phyloP scores from a whole-genome alignment of 2,113 vertebrate genomes.

The Hepsetus odoe region DNA sequence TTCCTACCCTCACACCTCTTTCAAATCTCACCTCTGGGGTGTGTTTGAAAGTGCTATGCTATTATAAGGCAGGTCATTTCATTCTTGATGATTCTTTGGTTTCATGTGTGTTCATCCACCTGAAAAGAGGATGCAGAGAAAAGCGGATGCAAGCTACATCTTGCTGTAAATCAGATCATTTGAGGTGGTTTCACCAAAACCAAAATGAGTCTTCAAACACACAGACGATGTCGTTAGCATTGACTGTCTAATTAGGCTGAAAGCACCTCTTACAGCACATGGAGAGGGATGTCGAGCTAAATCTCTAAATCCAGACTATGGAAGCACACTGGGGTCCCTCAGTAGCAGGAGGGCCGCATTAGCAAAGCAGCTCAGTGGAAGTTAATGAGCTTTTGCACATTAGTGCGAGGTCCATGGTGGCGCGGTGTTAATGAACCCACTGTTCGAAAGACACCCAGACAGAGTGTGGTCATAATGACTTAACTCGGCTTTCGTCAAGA shows the following conservation, averaged over 20 bases:
- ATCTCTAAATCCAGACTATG: background rate
- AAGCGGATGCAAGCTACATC: background rate
- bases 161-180: background rate
- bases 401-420: background rate
- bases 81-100: no score
- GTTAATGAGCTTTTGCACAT: constrained; percentile 14
- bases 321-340: background rate
- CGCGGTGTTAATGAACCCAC: background rate
- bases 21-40: no score
- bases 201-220: background rate
- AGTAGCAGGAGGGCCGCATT: background rate
- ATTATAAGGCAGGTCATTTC: no score
- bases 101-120: no score
- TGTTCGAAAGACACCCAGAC: background rate
- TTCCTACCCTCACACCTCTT: no score
- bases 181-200: background rate
- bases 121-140: no score
- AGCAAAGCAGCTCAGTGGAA: background rate
- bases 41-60: no score
- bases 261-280: background rate
- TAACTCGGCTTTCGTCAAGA: background rate
- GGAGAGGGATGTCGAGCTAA: background rate
- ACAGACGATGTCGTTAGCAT: background rate
- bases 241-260: background rate
- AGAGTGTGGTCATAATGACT: background rate